Percentiles rank a stretch among this genome's conserved stretches.
phyloP scores from a whole-genome alignment of 2,888 invertebrate species.

The Tenthredo notha region DNA sequence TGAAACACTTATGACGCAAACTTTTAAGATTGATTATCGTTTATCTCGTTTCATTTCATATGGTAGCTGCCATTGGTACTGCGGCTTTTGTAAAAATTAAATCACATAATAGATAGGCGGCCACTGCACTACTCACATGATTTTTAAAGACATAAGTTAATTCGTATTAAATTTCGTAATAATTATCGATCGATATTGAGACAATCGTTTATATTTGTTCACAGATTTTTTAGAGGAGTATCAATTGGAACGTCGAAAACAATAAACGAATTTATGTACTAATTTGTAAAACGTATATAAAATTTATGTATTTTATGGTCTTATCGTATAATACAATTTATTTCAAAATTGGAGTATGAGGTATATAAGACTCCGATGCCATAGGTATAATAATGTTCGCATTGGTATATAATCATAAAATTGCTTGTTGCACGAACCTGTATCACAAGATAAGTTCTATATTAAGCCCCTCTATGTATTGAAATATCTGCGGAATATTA shows the following conservation, averaged over 20 bases:
- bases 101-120: background rate
- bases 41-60: background rate
- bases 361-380: slow-evolving; percentile 2
- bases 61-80: background rate
- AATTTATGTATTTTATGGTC: slow-evolving; percentile 11
- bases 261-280: background rate
- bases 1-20: background rate
- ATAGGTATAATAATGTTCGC: slow-evolving; percentile 17
- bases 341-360: background rate
- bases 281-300: slow-evolving; percentile 17
- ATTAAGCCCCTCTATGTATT: slow-evolving; percentile 18
- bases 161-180: background rate
- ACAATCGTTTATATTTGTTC: background rate
- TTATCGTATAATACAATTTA: slow-evolving; percentile 26
- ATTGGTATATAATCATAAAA: background rate
- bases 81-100: background rate
- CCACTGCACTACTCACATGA: background rate
- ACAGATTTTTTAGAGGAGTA: background rate
- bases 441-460: slow-evolving; percentile 18
- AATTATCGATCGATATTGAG: background rate
- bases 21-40: background rate
- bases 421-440: slow-evolving; percentile 8
- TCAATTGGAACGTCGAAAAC: background rate
- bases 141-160: background rate
- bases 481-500: slow-evolving; percentile 11